A percentile compares a stretch with the other conserved stretches of the same genome.
These are phyloP conservation scores for Notocelia uddmanniana DNA, from an alignment of 2,888 invertebrate species.

Conservation along the genomic window DNA sequence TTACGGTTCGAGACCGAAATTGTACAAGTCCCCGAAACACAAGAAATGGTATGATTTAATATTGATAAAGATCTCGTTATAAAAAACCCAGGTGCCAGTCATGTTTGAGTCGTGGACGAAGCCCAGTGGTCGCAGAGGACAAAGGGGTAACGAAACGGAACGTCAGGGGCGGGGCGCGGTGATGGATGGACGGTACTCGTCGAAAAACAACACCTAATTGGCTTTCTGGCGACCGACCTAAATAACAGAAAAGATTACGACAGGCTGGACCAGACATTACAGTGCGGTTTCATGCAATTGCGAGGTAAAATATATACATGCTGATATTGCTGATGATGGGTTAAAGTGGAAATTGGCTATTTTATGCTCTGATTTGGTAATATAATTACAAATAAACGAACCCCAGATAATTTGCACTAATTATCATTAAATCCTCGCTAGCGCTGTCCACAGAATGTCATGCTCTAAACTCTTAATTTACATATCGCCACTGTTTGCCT, in stretches of 20 bases:
- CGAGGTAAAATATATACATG: no score
- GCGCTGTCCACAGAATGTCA: slow-evolving; percentile 14
- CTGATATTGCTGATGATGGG: no score
- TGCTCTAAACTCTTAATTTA: slow-evolving; percentile 1
- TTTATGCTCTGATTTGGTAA: background rate
- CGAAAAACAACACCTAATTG: slow-evolving; percentile 43
- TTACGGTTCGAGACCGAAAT: slow-evolving; percentile 55
- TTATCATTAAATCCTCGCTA: slow-evolving; percentile 12
- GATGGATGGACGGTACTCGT: slow-evolving; percentile 41
- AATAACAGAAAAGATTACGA: slow-evolving; percentile 14
- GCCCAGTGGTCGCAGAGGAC: slow-evolving; percentile 36
- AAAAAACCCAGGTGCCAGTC: slow-evolving; percentile 21
- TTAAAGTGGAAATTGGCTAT: background rate
- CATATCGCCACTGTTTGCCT: slow-evolving; percentile 21
- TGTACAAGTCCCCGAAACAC: slow-evolving; percentile 52
- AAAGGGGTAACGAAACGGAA: slow-evolving; percentile 43
- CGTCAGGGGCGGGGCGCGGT: slow-evolving; percentile 43
- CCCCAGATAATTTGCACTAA: background rate
- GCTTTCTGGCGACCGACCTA: slow-evolving; percentile 30
- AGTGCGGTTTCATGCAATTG: background rate
- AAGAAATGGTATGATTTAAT: slow-evolving; percentile 43
- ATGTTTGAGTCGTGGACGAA: slow-evolving; percentile 7
- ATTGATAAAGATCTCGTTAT: slow-evolving; percentile 40
- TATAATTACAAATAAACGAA: background rate
- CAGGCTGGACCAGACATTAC: background rate